Evolutionary conservation across 23 tunicate species (phyloP).

Genomic region (Phallusia fumigata): DNA sequence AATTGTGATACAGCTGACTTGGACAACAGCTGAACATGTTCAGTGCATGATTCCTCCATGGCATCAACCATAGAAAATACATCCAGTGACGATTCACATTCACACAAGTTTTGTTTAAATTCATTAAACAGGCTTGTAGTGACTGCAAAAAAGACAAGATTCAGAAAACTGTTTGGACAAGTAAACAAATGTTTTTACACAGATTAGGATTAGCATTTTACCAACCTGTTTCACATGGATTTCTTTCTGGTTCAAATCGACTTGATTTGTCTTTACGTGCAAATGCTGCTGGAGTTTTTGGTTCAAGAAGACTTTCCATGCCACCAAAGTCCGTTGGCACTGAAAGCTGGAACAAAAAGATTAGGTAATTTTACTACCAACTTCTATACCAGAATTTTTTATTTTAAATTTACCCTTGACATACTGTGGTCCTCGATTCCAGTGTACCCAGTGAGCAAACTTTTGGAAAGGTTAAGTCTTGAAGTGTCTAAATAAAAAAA

Average conservation of each 20-base stretch:
- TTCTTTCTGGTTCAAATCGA: background rate
- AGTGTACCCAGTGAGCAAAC: too few species aligned
- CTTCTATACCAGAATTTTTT: too few species aligned
- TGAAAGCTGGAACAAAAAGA: too few species aligned
- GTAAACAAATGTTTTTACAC: background rate
- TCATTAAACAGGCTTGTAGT: background rate
- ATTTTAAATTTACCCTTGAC: background rate
- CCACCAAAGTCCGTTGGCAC: background rate
- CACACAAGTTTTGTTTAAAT: background rate
- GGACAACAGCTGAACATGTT: background rate
- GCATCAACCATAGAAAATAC: slow-evolving; percentile 9
- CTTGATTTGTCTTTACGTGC: background rate
- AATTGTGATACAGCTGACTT: background rate
- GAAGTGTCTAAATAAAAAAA: too few species aligned
- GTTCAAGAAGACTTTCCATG: background rate
- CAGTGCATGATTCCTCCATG: background rate
- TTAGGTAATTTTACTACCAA: too few species aligned
- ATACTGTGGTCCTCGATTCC: too few species aligned
- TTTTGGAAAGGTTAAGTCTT: background rate
- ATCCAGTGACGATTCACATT: slow-evolving; percentile 7
- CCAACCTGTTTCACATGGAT: background rate
- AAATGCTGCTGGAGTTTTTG: background rate
- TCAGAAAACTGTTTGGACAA: background rate
- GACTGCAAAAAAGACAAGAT: background rate
- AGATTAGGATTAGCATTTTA: background rate